phyloP scores from a whole-genome alignment of 2,888 invertebrate genomes.

The Cryptus viduatorius region DNA sequence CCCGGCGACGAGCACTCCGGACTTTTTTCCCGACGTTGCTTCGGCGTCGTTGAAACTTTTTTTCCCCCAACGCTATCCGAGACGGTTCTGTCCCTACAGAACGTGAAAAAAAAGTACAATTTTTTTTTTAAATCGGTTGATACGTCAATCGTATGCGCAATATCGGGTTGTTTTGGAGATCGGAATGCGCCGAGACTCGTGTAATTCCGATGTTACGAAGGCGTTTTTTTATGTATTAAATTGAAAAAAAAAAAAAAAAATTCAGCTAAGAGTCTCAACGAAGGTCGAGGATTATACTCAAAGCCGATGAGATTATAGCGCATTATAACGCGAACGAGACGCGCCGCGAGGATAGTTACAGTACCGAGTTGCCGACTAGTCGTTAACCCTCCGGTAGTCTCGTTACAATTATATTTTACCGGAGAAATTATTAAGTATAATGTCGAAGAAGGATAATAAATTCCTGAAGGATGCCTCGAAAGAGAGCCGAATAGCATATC shows the following conservation, averaged over 20 bases:
- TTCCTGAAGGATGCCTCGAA: constrained; percentile 57
- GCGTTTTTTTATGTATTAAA: constrained; percentile 27
- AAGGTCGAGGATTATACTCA: constrained; percentile 37
- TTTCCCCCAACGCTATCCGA: constrained; percentile 75
- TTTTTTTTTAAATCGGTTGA: not conserved
- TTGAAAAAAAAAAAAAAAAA: constrained; percentile 30
- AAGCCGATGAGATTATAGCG: constrained; percentile 30
- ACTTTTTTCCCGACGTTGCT: constrained; percentile 70
- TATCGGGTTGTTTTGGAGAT: not conserved
- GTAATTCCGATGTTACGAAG: not conserved
- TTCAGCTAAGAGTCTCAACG: constrained; percentile 28
- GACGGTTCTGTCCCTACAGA: constrained; percentile 56
- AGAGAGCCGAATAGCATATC: constrained; percentile 11
- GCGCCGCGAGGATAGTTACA: constrained; percentile 52
- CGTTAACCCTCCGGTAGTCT: constrained; percentile 43
- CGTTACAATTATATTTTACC: constrained; percentile 62
- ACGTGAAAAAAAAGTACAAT: not conserved
- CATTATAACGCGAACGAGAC: constrained; percentile 55
- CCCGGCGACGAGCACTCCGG: constrained; percentile 75
- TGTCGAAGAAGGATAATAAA: constrained; percentile 55
- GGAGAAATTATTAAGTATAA: constrained; percentile 58
- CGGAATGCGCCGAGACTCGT: not conserved
- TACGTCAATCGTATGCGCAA: not conserved
- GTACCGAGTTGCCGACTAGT: constrained; percentile 39
- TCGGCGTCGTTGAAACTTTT: constrained; percentile 78